Conservation (phyloP, 1,140 invertebrate species). For the Rhagoletis zephyria region DNA sequence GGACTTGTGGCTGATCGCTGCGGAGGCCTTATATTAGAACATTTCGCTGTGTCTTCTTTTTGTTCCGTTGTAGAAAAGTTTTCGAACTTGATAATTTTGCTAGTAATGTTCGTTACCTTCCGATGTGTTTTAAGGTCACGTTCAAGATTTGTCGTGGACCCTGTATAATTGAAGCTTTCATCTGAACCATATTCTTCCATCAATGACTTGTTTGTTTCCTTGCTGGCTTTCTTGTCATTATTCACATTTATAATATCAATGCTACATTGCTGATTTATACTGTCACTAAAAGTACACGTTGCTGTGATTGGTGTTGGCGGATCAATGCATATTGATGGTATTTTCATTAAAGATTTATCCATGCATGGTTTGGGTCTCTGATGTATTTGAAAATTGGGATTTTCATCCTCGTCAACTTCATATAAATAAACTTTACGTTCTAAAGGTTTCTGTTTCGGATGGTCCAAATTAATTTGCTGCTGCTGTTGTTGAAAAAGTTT, state of each 20-base stretch:
- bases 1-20: constrained; percentile 54
- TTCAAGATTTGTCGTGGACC: background rate
- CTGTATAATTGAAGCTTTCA: constrained; percentile 44
- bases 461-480: constrained; percentile 29
- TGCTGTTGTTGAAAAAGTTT: constrained; percentile 24
- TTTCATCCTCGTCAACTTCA: background rate
- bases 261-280: background rate
- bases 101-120: constrained; percentile 28
- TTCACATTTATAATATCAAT: constrained; percentile 32
- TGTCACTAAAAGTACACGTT: constrained; percentile 21
- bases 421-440: background rate
- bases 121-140: constrained; percentile 12
- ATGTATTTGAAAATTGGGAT: background rate
- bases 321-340: constrained; percentile 66
- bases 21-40: constrained; percentile 39
- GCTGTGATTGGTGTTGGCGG: constrained; percentile 64
- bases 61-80: background rate
- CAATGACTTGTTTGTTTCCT: background rate
- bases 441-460: background rate
- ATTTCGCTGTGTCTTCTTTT: background rate
- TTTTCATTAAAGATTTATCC: constrained; percentile 9
- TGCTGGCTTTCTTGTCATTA: background rate
- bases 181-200: constrained; percentile 45
- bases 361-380: background rate
- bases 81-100: constrained; percentile 48